A percentile compares a stretch with the other conserved stretches of the same genome.
These are phyloP conservation scores for Hydrochoerus hydrochaeris DNA, from an alignment of 2,113 vertebrate species.

Conservation along the genomic window DNA sequence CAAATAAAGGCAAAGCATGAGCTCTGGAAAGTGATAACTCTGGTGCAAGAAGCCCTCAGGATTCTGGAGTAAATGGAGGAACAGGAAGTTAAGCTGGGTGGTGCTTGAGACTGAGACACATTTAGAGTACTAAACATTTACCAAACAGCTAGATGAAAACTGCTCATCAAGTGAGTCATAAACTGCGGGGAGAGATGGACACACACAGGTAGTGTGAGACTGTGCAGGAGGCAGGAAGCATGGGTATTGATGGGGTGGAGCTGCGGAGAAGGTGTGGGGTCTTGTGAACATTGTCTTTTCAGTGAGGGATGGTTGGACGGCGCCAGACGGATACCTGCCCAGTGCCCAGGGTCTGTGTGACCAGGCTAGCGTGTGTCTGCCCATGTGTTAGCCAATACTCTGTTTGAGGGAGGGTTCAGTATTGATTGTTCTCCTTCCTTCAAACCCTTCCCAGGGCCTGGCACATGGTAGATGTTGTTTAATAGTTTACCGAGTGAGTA, in stretches of 20 bases:
- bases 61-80: neutral
- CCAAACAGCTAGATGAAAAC: neutral
- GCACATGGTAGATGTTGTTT: neutral
- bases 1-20: constrained; percentile 8
- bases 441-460: neutral
- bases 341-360: neutral
- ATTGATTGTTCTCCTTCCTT: neutral
- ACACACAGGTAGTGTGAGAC: neutral
- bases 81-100: neutral
- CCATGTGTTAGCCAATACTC: accelerated
- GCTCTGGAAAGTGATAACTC: neutral
- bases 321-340: neutral
- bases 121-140: neutral
- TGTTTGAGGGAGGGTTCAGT: neutral
- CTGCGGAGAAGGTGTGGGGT: neutral
- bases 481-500: neutral
- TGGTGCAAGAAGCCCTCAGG: neutral
- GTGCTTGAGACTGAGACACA: neutral
- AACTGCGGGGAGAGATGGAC: neutral
- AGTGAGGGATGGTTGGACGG: neutral
- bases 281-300: neutral
- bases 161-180: neutral
- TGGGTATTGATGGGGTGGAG: neutral
- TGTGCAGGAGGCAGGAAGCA: neutral
- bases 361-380: neutral